These are phyloP conservation scores for Rhagoletis pomonella DNA, from an alignment of 1,140 invertebrate species.

Conservation along the genomic window DNA sequence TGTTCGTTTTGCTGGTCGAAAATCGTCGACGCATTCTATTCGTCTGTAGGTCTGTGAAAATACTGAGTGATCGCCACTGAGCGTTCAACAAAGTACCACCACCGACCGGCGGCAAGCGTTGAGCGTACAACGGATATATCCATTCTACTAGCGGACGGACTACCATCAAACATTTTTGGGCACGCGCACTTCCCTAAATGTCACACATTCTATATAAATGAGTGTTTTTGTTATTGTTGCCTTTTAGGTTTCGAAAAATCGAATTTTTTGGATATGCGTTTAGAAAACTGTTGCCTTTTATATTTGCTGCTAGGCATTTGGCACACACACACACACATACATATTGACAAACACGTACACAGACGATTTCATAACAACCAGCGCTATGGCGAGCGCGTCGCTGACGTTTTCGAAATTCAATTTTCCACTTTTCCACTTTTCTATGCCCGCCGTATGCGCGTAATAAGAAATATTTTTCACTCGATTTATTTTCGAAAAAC, in stretches of 20 bases:
- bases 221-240: not conserved
- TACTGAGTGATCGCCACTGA: slow-evolving; percentile 13
- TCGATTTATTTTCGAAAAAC: slow-evolving; percentile 45
- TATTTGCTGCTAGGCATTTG: not conserved
- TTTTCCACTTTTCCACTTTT: not conserved
- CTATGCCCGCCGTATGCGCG: not conserved
- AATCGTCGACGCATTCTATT: slow-evolving; percentile 38
- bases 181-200: slow-evolving; percentile 48
- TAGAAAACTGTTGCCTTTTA: not conserved
- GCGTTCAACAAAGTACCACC: slow-evolving; percentile 36
- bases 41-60: slow-evolving; percentile 47
- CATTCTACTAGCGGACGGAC: not conserved
- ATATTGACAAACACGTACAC: not conserved
- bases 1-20: slow-evolving; percentile 31
- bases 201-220: not conserved
- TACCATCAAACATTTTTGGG: not conserved
- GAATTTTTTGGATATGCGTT: slow-evolving; percentile 30
- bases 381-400: not conserved
- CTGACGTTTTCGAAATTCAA: slow-evolving; percentile 6
- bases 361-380: slow-evolving; percentile 21
- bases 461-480: slow-evolving; percentile 24
- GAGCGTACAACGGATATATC: slow-evolving; percentile 15
- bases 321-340: not conserved
- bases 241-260: not conserved
- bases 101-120: not conserved